phyloP scores from a whole-genome alignment of 2,888 invertebrate genomes.

The Polyploca ridens region DNA sequence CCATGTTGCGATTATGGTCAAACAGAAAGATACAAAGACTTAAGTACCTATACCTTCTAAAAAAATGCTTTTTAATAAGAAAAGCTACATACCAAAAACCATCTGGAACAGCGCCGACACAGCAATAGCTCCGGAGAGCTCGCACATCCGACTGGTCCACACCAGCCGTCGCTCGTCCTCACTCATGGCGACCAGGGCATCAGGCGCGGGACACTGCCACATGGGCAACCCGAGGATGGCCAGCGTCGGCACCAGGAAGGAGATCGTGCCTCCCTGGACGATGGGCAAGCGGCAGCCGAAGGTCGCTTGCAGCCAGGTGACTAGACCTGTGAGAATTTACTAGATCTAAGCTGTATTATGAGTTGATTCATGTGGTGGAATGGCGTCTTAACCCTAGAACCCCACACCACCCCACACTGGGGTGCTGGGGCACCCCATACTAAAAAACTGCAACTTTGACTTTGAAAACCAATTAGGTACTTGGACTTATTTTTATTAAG shows the following conservation, averaged over 20 bases:
- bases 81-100: slow-evolving; percentile 83
- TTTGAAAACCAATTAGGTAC: too few relatives aligned
- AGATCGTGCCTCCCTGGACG: slow-evolving; percentile 92
- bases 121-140: slow-evolving; percentile 93
- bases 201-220: slow-evolving; percentile 88
- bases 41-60: too few relatives aligned
- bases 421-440: too few relatives aligned
- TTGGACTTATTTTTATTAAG: too few relatives aligned
- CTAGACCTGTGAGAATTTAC: slow-evolving; percentile 80
- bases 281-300: slow-evolving; percentile 91
- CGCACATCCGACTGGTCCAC: slow-evolving; percentile 91
- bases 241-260: slow-evolving; percentile 91
- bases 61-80: too few relatives aligned
- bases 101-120: slow-evolving; percentile 91
- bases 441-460: too few relatives aligned
- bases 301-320: slow-evolving; percentile 89
- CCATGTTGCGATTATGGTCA: too few relatives aligned
- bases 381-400: too few relatives aligned
- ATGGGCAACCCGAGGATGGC: slow-evolving; percentile 89
- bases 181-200: slow-evolving; percentile 81
- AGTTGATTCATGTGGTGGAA: too few relatives aligned
- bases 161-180: slow-evolving; percentile 82
- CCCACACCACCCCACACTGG: too few relatives aligned
- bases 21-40: too few relatives aligned
- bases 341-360: too few relatives aligned